Evolutionary conservation across 2,113 vertebrate genomes (phyloP), one percentile per base, ranked within the genome.

Genomic region (Eudyptes chrysolophus): DNA sequence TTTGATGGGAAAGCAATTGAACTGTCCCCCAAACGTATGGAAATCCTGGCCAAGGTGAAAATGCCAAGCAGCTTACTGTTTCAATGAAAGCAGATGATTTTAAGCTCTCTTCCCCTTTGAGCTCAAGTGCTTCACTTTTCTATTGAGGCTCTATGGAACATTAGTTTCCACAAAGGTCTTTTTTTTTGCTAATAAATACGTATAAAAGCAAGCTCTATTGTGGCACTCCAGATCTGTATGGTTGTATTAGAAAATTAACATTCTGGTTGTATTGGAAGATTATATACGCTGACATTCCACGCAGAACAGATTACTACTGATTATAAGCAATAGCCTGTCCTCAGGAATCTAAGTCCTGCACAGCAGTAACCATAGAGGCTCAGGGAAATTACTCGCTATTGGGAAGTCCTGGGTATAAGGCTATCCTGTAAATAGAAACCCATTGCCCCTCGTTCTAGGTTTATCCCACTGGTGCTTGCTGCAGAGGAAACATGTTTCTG

Each of bases 11-110:
- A 91, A 83, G 48, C 70, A 94, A 32, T 13, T 70, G 60, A 94
- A 90, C 72, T 91, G 52, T 68, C 34, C 40, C 57, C 77, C 20
- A 70, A 44, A 77, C 8, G 36, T 70, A 90, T 26, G 42, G 65
- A 87, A 94, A 95, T 65, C 76, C 46, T 22, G 30, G 48, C 72
- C 76, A 94, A 93, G 70, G 76, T 8, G 16, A 92, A 93, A 95
- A 93, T 70, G 72, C 82, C 84, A 96, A 97, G 78, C 70, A 81
- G 66, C 40, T 91, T 92, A 69, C 84, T 89, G 87, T 96, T 94
- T 77, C 77, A 60, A 32, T 68, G 70, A 89, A 95, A 95, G 70
- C 65, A 92, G 87, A 76, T 76, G 66, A 92, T 90, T 86, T 91
- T 87, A 84, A 95, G n/a, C 40, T 72, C 22, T 84, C 61, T 92